Conservation (phyloP, 2,888 invertebrate genomes). For the Stramonita haemastoma region DNA sequence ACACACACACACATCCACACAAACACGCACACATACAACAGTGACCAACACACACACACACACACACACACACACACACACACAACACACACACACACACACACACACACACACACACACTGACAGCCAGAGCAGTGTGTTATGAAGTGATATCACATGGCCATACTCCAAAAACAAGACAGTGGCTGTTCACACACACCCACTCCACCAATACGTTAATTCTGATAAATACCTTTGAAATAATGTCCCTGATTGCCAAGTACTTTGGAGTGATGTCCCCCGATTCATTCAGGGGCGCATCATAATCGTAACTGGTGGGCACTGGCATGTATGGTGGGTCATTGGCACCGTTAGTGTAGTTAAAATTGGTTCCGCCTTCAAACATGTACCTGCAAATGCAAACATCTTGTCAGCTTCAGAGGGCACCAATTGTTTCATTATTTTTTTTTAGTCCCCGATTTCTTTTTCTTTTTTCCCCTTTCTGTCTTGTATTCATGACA, state of each 20-base stretch:
- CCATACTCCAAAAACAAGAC: neutral
- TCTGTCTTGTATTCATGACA: neutral
- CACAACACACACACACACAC: no score
- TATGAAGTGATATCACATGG: no score
- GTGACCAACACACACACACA: no score
- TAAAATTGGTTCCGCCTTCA: constrained; percentile 89
- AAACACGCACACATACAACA: no score
- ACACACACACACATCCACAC: no score
- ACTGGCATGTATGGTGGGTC: constrained; percentile 61
- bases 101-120: no score
- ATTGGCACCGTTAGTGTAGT: constrained; percentile 75
- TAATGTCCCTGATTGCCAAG: constrained; percentile 74
- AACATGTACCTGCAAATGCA: constrained; percentile 85
- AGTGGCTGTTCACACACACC: neutral
- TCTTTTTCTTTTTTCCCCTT: neutral
- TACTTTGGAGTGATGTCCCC: constrained; percentile 94
- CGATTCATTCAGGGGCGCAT: constrained; percentile 91
- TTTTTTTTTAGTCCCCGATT: neutral
- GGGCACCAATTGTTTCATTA: no score
- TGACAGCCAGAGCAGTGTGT: no score
- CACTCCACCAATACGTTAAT: neutral
- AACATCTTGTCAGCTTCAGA: neutral
- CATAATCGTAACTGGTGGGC: constrained; percentile 88
- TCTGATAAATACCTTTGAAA: constrained; percentile 64
- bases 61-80: no score